Base-by-base conservation (phyloP, 2,888 invertebrate species). In the Carcina quercana region DNA sequence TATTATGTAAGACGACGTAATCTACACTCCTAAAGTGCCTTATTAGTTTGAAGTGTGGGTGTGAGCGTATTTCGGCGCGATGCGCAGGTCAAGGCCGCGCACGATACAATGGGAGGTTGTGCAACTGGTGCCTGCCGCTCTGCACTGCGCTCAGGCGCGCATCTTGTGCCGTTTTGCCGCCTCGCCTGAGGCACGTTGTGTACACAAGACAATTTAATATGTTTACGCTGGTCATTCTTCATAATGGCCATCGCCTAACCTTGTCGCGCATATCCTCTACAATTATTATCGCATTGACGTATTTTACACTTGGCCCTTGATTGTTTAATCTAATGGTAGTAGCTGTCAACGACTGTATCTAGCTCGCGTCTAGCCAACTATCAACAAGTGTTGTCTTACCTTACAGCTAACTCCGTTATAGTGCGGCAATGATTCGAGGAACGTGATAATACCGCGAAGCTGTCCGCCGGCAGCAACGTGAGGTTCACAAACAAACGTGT, bases 71-170 rank as follows among this genome's bases (percentile, higher is more conserved):
- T 71, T 69, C 58, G 55, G 61, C 64, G 67, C 67, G 67, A 68
- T 65, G 74, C 68, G 61, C 64, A 64, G 74, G 76, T 79, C 78
- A 80, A 75, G 78, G 80, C 55, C 71, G 61, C 40, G 46, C 49
- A 13, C 27, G 13, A 13, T 24, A 60, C 71, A 65, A 65, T 62
- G 60, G 55, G 47, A 47, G 40, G 60, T 78, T 78, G 65, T 69
- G 75, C 63, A 79, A 78, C 56, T 53, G 55, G 47, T 51, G 53
- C 50, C 45, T 25, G n/a, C 25, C 29, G 12, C 26, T 12, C 27
- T 15, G 13, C 32, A 26, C 24, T 12, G 3, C 29, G 13, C 19
- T 7, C 15, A 5, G 15, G 26, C 4, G 10, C 26, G 15, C 15
- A 15, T 19, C 15, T n/a, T n/a, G n/a, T n/a, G n/a, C n/a, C n/a